Evolutionary conservation across 2,888 invertebrate genomes (phyloP).

Genomic region (Entomobrya proxima): DNA sequence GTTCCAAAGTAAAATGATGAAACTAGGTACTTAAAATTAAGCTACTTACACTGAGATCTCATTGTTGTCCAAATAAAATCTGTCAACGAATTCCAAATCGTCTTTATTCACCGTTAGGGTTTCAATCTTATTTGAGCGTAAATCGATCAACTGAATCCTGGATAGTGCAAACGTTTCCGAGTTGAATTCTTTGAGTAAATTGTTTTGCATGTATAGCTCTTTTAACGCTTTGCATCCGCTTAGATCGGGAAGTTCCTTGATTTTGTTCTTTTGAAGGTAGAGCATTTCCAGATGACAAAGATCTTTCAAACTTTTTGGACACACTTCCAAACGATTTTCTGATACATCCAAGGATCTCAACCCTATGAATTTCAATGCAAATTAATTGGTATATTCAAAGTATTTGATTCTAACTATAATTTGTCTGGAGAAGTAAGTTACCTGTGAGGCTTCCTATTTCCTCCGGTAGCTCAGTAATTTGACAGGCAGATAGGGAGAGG

Average conservation of each 20-base stretch:
- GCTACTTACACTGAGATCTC: slow-evolving; percentile 79
- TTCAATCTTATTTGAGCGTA: slow-evolving; percentile 73
- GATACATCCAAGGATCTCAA: slow-evolving; percentile 70
- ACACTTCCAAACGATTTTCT: slow-evolving; percentile 63
- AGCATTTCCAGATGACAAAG: slow-evolving; percentile 85
- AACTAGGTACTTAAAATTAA: neutral
- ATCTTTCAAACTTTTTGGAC: slow-evolving; percentile 69
- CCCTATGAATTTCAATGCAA: too few species aligned
- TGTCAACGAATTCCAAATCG: slow-evolving; percentile 82
- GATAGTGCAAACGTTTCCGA: slow-evolving; percentile 68
- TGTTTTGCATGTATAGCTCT: slow-evolving; percentile 90
- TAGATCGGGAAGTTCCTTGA: slow-evolving; percentile 87
- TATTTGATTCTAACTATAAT: neutral
- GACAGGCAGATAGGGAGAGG: slow-evolving; percentile 86
- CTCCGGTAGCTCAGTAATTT: slow-evolving; percentile 85
- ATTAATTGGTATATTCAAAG: neutral
- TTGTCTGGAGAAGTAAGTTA: slow-evolving; percentile 77
- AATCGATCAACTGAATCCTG: slow-evolving; percentile 72
- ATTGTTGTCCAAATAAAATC: slow-evolving; percentile 91
- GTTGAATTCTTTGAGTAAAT: slow-evolving; percentile 80
- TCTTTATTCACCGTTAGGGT: slow-evolving; percentile 67
- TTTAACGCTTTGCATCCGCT: slow-evolving; percentile 86
- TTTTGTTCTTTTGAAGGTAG: slow-evolving; percentile 89
- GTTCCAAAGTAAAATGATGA: neutral
- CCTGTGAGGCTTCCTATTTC: slow-evolving; percentile 90